Percentiles rank a stretch among this genome's conserved stretches.
These are phyloP conservation scores for Tragelaphus imberbis DNA, from an alignment of 2,113 vertebrate genomes.

Conservation along the genomic window DNA sequence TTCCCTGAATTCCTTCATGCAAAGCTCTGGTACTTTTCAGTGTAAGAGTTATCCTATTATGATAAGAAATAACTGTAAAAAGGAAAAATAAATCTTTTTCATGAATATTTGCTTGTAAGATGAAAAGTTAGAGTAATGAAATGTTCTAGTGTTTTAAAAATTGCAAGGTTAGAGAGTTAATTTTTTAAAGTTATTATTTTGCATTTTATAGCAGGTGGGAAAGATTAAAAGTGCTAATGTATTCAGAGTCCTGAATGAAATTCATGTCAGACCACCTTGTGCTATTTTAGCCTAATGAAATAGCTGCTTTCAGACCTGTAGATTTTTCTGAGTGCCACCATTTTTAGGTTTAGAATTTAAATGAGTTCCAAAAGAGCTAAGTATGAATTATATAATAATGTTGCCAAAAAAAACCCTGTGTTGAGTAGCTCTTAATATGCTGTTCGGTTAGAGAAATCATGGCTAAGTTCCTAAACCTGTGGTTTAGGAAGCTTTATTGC, in stretches of 20 bases:
- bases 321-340: conserved; percentile 29
- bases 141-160: conserved; percentile 27
- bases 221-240: conserved; percentile 64
- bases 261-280: conserved; percentile 52
- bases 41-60: not conserved
- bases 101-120: not conserved
- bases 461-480: conserved; percentile 8
- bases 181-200: conserved; percentile 8
- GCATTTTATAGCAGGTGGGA: conserved; percentile 63
- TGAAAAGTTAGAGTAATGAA: conserved; percentile 6
- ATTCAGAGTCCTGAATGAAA: conserved; percentile 56
- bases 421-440: not conserved
- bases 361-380: conserved; percentile 49
- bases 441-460: not conserved
- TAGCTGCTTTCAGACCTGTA: conserved; percentile 44
- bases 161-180: not conserved
- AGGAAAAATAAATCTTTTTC: conserved; percentile 3
- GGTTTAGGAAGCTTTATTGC: not conserved
- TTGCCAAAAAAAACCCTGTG: not conserved
- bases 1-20: not conserved
- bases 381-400: conserved; percentile 35
- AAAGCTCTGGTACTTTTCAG: conserved; percentile 1
- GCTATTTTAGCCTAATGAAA: conserved; percentile 66
- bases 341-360: conserved; percentile 60
- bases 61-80: not conserved